Conservation (phyloP, 2,888 invertebrate species). For the Spilosoma lubricipeda region DNA sequence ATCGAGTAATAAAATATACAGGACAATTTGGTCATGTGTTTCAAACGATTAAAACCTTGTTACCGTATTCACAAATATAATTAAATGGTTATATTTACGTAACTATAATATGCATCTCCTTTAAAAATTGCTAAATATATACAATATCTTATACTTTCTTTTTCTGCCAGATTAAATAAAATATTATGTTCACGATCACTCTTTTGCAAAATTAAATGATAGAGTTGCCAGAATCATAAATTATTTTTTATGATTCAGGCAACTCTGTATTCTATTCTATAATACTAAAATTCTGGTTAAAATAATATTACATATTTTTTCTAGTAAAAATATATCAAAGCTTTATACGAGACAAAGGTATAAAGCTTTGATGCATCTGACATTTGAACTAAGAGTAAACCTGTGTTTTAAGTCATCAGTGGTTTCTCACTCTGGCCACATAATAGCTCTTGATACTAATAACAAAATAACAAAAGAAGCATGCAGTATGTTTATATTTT, state of each 20-base stretch:
- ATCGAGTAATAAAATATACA: constrained; percentile 35
- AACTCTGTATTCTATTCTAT: too few relatives aligned
- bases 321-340: background rate
- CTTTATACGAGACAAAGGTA: background rate
- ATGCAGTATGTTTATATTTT: background rate
- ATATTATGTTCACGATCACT: too few relatives aligned
- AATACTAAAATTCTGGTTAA: too few relatives aligned
- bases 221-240: too few relatives aligned
- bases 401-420: background rate
- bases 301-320: too few relatives aligned
- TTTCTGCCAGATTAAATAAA: background rate
- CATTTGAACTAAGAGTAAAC: background rate
- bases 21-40: constrained; percentile 27
- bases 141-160: background rate
- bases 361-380: background rate
- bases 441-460: background rate
- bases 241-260: too few relatives aligned
- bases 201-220: too few relatives aligned
- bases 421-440: background rate
- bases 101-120: too few relatives aligned
- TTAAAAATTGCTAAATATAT: background rate
- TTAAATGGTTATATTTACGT: background rate
- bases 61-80: background rate
- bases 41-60: background rate
- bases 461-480: background rate